Conservation (phyloP, 2,113 vertebrate species). For the Gobiocypris rarus region DNA sequence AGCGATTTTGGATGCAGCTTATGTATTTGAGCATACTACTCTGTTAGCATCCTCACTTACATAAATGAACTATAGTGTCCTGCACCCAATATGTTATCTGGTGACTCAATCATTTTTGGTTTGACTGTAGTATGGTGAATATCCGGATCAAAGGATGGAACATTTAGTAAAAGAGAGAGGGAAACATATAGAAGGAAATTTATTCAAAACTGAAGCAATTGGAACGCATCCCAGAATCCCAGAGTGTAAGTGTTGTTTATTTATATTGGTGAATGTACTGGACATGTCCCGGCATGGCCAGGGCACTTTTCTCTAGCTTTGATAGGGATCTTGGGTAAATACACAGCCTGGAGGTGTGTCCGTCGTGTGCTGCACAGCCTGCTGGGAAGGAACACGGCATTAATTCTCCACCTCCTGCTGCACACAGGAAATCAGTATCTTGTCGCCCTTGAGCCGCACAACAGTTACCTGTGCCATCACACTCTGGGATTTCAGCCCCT, state of each 20-base stretch:
- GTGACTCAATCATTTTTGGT: too few relatives aligned
- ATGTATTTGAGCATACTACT: too few relatives aligned
- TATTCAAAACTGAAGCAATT: not conserved
- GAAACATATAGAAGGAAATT: too few relatives aligned
- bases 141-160: too few relatives aligned
- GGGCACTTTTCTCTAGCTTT: conserved; percentile 41
- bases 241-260: conserved; percentile 52
- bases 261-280: conserved; percentile 45
- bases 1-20: too few relatives aligned
- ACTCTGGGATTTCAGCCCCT: conserved; percentile 24
- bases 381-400: conserved; percentile 29
- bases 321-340: conserved; percentile 63
- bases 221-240: conserved; percentile 1
- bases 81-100: too few relatives aligned
- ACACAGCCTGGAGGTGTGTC: conserved; percentile 61
- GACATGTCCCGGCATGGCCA: conserved; percentile 38
- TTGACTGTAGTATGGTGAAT: too few relatives aligned
- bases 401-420: conserved; percentile 45
- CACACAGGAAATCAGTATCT: conserved; percentile 51
- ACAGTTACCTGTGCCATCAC: conserved; percentile 10
- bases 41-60: too few relatives aligned
- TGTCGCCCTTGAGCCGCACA: not conserved
- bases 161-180: too few relatives aligned
- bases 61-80: too few relatives aligned
- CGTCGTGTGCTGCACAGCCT: conserved; percentile 13